Evolutionary conservation across 2,797 vertebrate genomes (phyloP).

Genomic region (Notolepis coatsorum): DNA sequence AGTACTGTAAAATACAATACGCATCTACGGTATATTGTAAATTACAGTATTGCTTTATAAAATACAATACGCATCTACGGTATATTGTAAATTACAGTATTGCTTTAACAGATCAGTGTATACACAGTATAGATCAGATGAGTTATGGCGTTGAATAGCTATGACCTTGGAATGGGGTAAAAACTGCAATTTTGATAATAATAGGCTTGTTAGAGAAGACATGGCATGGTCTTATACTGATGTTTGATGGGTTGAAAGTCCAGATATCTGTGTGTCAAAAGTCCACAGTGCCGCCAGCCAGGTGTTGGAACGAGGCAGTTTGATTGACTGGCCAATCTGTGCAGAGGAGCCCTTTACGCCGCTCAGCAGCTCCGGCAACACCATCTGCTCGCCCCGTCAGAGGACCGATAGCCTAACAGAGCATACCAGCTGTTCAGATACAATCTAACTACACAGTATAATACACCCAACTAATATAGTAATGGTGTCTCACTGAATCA

Average conservation of each 20-base stretch:
- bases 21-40: not conserved
- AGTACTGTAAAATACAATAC: constrained; percentile 8
- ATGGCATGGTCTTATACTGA: not conserved
- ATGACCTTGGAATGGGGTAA: not conserved
- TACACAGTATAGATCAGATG: too few relatives aligned
- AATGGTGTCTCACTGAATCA: not conserved
- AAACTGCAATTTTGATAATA: not conserved
- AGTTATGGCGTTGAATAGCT: not conserved
- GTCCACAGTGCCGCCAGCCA: too few relatives aligned
- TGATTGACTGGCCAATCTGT: not conserved
- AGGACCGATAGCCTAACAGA: not conserved
- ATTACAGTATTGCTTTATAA: constrained; percentile 10
- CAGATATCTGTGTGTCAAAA: too few relatives aligned
- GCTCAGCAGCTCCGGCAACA: not conserved
- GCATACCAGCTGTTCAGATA: not conserved
- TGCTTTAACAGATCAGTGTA: too few relatives aligned
- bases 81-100: not conserved
- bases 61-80: not conserved
- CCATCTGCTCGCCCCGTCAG: not conserved
- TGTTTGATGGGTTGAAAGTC: too few relatives aligned
- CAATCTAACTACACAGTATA: not conserved
- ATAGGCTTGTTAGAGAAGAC: not conserved
- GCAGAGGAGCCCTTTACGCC: not conserved
- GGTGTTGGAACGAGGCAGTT: too few relatives aligned
- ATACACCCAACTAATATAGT: not conserved